These are phyloP conservation scores for Hedychridium roseum DNA, from an alignment of 2,888 invertebrate species.

Conservation along the genomic window DNA sequence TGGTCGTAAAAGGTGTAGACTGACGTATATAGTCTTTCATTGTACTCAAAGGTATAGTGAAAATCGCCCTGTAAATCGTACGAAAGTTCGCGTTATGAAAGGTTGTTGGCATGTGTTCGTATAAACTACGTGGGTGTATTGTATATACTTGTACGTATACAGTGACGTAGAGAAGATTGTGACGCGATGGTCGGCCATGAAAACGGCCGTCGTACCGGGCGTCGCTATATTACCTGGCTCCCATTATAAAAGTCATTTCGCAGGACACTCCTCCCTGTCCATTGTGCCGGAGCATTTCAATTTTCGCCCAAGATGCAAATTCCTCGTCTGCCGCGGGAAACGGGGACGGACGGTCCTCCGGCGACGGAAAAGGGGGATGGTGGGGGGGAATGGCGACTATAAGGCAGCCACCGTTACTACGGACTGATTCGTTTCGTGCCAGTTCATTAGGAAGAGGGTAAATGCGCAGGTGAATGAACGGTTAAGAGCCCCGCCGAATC, in stretches of 20 bases:
- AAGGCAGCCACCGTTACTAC: conserved; percentile 18
- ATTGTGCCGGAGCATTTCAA: conserved; percentile 54
- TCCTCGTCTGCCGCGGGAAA: conserved; percentile 28
- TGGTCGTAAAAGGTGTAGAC: too few relatives aligned
- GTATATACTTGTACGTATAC: too few relatives aligned
- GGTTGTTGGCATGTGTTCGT: too few relatives aligned
- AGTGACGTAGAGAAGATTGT: too few relatives aligned
- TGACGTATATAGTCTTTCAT: too few relatives aligned
- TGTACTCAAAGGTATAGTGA: too few relatives aligned
- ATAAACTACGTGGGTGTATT: too few relatives aligned
- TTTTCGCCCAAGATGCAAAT: conserved; percentile 58
- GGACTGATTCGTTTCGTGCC: conserved; percentile 42
- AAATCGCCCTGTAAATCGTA: too few relatives aligned
- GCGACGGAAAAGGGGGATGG: not conserved
- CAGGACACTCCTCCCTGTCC: conserved; percentile 45
- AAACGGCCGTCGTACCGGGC: conserved; percentile 33
- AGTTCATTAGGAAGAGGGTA: conserved; percentile 42
- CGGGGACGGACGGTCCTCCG: not conserved
- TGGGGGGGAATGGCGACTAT: conserved; percentile 16
- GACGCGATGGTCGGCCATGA: conserved; percentile 17
- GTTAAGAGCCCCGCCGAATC: too few relatives aligned
- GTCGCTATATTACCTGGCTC: conserved; percentile 40
- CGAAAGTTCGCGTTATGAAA: too few relatives aligned
- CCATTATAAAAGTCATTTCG: conserved; percentile 58
- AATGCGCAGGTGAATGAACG: too few relatives aligned